Percentiles rank a stretch among this genome's conserved stretches.
Evolutionary conservation across 2,113 vertebrate species (phyloP).

Genomic region (Ranitomeya imitator): DNA sequence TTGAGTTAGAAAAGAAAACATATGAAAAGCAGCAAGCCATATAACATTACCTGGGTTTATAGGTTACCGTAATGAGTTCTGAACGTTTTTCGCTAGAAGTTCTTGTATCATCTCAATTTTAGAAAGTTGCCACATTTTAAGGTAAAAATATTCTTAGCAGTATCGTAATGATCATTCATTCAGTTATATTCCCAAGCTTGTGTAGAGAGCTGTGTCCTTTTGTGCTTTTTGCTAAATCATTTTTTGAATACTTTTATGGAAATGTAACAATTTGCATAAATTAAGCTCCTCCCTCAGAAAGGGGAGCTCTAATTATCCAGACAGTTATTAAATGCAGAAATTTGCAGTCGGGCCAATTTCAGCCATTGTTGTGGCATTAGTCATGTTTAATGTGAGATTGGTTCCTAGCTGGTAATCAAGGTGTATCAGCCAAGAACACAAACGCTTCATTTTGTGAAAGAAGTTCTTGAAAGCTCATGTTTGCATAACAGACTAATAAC

Average conservation of each 20-base stretch:
- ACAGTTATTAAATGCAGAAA: slow-evolving; percentile 12
- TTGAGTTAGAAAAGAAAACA: background rate
- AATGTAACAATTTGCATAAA: background rate
- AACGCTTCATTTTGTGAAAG: background rate
- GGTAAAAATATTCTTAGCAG: background rate
- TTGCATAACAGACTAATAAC: background rate
- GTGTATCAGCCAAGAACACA: background rate
- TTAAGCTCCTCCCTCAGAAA: slow-evolving; percentile 8
- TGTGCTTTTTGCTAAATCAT: background rate
- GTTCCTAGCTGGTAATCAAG: slow-evolving; percentile 1
- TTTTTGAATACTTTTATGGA: slow-evolving; percentile 25
- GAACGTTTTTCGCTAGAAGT: slow-evolving; percentile 6
- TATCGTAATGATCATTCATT: background rate
- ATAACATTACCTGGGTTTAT: slow-evolving; percentile 32
- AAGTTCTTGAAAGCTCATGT: background rate
- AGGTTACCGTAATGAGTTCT: background rate
- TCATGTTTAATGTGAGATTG: background rate
- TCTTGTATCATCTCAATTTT: background rate
- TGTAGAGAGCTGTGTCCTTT: background rate
- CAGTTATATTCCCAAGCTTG: background rate
- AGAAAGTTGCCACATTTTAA: background rate
- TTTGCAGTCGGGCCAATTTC: background rate
- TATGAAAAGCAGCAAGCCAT: slow-evolving; percentile 17
- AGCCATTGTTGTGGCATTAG: slow-evolving; percentile 20
- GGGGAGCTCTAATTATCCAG: slow-evolving; percentile 10